These are phyloP conservation scores for Charina bottae DNA, from an alignment of 2,113 vertebrate genomes.

Conservation along the genomic window DNA sequence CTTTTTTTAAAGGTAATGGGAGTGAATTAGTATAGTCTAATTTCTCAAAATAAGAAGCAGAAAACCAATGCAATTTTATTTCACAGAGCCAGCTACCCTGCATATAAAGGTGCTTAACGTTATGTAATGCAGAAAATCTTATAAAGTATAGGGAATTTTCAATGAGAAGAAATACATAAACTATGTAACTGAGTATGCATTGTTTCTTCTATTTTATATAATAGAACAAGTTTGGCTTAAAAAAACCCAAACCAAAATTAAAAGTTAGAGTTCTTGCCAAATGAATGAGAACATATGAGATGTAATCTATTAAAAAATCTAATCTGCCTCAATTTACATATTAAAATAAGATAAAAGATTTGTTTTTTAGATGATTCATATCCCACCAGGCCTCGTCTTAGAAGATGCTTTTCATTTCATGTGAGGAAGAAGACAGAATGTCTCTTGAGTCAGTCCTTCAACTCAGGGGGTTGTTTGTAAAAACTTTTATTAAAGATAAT, in stretches of 20 bases:
- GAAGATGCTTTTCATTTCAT: neutral
- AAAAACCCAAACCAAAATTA: neutral
- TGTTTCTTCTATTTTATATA: neutral
- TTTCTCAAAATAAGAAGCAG: neutral
- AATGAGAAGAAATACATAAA: neutral
- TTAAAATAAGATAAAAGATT: neutral
- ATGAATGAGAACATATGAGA: neutral
- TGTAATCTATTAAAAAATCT: neutral
- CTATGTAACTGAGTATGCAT: neutral
- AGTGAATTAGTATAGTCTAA: neutral
- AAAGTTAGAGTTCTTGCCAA: neutral
- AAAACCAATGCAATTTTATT: conserved; percentile 19
- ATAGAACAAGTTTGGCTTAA: neutral
- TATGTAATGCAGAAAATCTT: neutral
- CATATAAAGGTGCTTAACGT: conserved; percentile 6
- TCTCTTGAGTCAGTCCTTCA: neutral
- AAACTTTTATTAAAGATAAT: neutral
- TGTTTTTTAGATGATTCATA: neutral
- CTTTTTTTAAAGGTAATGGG: neutral
- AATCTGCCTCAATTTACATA: neutral
- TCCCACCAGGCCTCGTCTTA: neutral
- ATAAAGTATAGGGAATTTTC: neutral
- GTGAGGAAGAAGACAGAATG: too few relatives aligned
- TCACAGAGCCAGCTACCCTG: neutral
- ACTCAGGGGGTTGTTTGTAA: neutral